Evolutionary conservation across 2,113 vertebrate genomes (phyloP).

Genomic region (Podarcis raffonei): DNA sequence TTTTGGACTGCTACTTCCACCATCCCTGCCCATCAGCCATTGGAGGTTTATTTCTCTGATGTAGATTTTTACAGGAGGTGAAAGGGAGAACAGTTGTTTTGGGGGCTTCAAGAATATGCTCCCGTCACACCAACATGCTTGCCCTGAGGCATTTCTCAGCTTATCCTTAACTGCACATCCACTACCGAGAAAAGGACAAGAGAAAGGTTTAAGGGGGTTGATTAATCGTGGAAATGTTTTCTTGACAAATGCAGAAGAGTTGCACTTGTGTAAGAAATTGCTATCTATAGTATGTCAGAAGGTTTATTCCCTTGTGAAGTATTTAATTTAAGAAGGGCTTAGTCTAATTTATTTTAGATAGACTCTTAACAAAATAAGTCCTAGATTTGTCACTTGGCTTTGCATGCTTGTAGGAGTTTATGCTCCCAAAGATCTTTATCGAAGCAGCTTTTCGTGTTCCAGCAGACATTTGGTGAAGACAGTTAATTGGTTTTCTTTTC

Average conservation of each 20-base stretch:
- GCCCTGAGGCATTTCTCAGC: background rate
- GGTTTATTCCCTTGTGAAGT: constrained; percentile 53
- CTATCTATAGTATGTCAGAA: constrained; percentile 28
- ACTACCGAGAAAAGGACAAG: constrained; percentile 8
- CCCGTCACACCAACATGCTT: background rate
- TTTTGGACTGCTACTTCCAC: background rate
- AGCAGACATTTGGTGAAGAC: constrained; percentile 82
- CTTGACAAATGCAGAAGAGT: constrained; percentile 2
- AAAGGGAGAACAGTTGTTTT: background rate
- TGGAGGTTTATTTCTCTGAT: background rate
- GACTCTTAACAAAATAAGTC: constrained; percentile 73
- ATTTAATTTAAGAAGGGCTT: constrained; percentile 61
- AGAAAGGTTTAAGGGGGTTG: background rate
- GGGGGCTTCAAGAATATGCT: background rate
- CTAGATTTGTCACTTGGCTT: constrained; percentile 76
- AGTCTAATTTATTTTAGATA: constrained; percentile 66
- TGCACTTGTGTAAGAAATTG: constrained; percentile 14
- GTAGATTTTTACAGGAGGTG: background rate
- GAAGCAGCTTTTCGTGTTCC: constrained; percentile 79
- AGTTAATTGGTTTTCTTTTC: constrained; percentile 84
- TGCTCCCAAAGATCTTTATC: constrained; percentile 74
- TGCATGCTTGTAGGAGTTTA: constrained; percentile 62
- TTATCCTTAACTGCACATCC: background rate
- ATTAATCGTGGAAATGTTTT: constrained; percentile 1
- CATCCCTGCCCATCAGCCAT: background rate